phyloP scores from a whole-genome alignment of 2,113 vertebrate species.

The Leucopternis melanops region DNA sequence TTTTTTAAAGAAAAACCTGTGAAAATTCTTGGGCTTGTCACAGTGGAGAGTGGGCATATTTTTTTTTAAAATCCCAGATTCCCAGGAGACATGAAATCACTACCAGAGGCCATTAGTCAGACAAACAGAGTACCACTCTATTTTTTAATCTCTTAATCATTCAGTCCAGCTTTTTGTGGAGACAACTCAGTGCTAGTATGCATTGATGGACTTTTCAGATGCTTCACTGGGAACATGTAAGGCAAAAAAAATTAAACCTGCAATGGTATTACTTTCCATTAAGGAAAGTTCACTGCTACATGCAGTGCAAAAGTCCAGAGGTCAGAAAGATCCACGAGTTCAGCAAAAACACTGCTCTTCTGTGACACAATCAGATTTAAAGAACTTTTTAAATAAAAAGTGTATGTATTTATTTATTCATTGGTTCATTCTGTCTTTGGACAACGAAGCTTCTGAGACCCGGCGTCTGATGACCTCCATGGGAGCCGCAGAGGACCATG shows the following conservation, averaged over 20 bases:
- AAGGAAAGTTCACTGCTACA: not conserved
- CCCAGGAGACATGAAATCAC: not conserved
- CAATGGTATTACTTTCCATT: not conserved
- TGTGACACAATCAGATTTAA: not conserved
- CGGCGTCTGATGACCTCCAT: not conserved
- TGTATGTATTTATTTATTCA: not conserved
- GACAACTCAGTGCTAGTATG: not conserved
- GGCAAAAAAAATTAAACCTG: not conserved
- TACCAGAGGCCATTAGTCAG: not conserved
- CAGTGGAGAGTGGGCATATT: not conserved
- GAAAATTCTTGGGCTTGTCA: not conserved
- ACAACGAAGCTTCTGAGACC: not conserved
- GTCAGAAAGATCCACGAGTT: not conserved
- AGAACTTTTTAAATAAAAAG: not conserved
- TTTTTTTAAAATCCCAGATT: not conserved
- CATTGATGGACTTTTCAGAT: constrained; percentile 27
- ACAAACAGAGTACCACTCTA: not conserved
- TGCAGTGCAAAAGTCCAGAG: not conserved
- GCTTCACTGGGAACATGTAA: not conserved
- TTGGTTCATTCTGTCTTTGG: not conserved
- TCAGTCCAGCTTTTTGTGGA: not conserved
- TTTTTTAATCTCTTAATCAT: not conserved
- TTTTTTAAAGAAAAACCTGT: not conserved
- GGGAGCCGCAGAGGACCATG: not conserved
- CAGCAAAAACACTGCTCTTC: not conserved